Conservation (phyloP, 2,113 vertebrate species). For the Phalacrocorax pelagicus region DNA sequence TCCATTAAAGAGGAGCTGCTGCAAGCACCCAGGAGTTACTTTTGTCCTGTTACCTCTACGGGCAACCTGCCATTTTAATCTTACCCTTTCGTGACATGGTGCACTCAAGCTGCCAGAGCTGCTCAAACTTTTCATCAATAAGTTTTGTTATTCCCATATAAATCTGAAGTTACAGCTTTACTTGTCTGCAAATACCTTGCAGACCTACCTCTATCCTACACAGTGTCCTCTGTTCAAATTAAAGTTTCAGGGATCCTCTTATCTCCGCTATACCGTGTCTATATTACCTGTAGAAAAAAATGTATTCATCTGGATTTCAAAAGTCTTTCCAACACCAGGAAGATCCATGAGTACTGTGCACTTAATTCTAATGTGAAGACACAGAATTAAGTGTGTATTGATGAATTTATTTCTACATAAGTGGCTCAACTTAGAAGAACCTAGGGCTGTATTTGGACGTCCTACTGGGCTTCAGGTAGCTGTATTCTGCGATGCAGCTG, state of each 20-base stretch:
- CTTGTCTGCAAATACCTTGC: neutral
- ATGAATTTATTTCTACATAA: neutral
- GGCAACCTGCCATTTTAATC: neutral
- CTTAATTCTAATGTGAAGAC: accelerated
- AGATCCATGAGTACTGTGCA: accelerated
- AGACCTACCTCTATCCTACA: neutral
- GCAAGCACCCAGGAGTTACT: accelerated
- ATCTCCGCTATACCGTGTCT: neutral
- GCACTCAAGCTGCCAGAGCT: neutral
- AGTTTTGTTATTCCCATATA: neutral
- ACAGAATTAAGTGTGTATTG: neutral
- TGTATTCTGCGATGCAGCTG: neutral
- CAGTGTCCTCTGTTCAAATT: neutral
- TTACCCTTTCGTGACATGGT: neutral
- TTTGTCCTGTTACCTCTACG: neutral
- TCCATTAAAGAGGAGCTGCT: neutral
- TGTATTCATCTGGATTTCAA: accelerated
- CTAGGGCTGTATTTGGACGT: neutral
- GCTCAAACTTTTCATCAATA: accelerated
- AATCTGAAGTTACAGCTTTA: neutral
- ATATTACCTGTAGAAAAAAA: neutral
- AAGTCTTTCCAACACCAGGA: neutral
- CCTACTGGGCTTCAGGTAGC: too few species aligned
- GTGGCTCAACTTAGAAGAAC: neutral
- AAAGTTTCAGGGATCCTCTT: neutral